Base-by-base conservation (phyloP, 2,888 invertebrate genomes). In the Trisateles emortualis region DNA sequence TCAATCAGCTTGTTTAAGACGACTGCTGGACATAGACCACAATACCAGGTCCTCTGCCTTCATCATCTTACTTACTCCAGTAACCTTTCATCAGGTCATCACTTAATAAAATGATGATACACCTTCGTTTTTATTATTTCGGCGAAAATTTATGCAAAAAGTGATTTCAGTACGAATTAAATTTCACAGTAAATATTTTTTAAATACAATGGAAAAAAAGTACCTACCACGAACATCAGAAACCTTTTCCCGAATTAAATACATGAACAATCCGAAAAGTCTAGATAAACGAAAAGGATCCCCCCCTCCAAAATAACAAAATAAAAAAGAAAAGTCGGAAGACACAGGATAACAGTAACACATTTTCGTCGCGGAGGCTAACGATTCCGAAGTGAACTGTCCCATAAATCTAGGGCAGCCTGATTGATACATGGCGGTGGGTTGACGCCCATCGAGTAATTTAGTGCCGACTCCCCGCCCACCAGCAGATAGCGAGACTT, bases 361-460 rank as follows among this genome's bases (percentile, higher is more conserved):
- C 87, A 87, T 90, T 92, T 91, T 88, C 92, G 90, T 90, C 91
- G 90, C 87, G 78, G 64, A 86, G 86, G 86, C 92, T 92, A 92
- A 92, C 92, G 91, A 90, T 92, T 91, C 81, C 88, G 87, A 90
- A 88, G 91, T 87, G 87, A 83, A 79, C 90, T 91, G 92, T 89
- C 92, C 86, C 91, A 92, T 93, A 93, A 93, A 93, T 93, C 88
- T 81, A 73, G 73, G 64, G 71, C 74, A 62, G 68, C 74, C 91
- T 93, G 93, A 93, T 93, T 92, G 93, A 93, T 93, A 93, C 93
- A 93, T 90, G 92, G 92, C 91, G 89, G 89, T 87, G 83, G 90
- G 93, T 91, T 93, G 93, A 94, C 94, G 93, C 93, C 93, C 94
- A 94, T 94, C 90, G 89, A 88, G 94, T 94, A 94, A 94, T 94